Conservation (phyloP, 2,113 vertebrate species). For the Heterochromis multidens region DNA sequence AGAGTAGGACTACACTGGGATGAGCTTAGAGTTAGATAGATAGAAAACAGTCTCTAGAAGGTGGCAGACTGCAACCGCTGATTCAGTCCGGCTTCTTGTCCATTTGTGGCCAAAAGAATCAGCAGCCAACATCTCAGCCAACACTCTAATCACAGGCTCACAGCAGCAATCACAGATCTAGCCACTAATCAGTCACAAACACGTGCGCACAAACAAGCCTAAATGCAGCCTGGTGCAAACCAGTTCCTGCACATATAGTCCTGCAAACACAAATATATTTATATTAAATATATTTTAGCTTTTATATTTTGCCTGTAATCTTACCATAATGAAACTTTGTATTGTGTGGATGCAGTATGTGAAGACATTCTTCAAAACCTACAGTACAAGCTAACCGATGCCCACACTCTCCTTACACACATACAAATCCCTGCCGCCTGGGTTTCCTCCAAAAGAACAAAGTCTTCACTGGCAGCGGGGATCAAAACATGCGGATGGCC, state of each 20-base stretch:
- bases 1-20: background rate
- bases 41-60: background rate
- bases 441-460: constrained; percentile 41
- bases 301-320: background rate
- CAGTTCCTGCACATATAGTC: background rate
- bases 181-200: constrained; percentile 36
- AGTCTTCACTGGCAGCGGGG: constrained; percentile 23
- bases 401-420: background rate
- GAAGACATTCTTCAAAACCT: background rate
- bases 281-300: background rate
- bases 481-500: constrained; percentile 60
- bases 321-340: background rate
- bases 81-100: constrained; percentile 11
- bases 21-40: background rate
- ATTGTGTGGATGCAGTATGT: background rate
- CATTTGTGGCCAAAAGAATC: constrained; percentile 10
- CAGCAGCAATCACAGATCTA: constrained; percentile 35
- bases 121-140: constrained; percentile 29
- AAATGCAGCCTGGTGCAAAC: background rate
- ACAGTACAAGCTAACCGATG: background rate
- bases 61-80: background rate
- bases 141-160: constrained; percentile 33
- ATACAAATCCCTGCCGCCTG: background rate
- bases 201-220: background rate
- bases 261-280: background rate